phyloP scores from a whole-genome alignment of 2,888 invertebrate genomes.

The Galeruca laticollis region DNA sequence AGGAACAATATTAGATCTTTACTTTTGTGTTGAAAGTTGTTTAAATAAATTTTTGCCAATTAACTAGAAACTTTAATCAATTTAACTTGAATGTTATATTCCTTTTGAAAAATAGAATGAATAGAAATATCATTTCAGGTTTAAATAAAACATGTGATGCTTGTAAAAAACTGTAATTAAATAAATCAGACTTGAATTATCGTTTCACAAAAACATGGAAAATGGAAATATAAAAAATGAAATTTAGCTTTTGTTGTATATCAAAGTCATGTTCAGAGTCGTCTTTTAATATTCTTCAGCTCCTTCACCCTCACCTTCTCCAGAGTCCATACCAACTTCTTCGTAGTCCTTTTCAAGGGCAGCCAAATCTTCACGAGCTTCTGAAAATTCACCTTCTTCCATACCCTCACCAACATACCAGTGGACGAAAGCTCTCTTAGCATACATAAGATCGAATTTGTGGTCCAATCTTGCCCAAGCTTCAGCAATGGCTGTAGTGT shows the following conservation, averaged over 20 bases:
- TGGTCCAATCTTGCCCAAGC: slow-evolving; percentile 97
- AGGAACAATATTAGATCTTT: no score
- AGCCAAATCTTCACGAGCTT: slow-evolving; percentile 86
- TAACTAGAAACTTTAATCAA: no score
- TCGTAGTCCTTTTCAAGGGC: slow-evolving; percentile 90
- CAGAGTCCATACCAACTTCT: slow-evolving; percentile 89
- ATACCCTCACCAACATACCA: slow-evolving; percentile 94
- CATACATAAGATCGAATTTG: slow-evolving; percentile 97
- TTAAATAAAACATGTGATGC: slow-evolving; percentile 40
- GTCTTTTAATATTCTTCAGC: slow-evolving; percentile 80
- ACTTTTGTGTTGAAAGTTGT: no score
- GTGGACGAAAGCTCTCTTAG: slow-evolving; percentile 96
- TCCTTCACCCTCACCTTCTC: slow-evolving; percentile 84
- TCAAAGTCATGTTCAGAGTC: not conserved
- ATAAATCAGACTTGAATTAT: slow-evolving; percentile 44
- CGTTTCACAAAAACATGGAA: slow-evolving; percentile 30
- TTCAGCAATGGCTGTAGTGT: slow-evolving; percentile 95
- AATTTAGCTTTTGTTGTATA: not conserved
- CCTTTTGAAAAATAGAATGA: no score
- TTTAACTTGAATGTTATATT: no score
- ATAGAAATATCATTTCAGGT: no score
- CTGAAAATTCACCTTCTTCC: slow-evolving; percentile 89
- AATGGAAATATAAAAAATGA: slow-evolving; percentile 30
- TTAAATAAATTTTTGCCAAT: no score
- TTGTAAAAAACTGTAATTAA: slow-evolving; percentile 44